Base-by-base conservation (phyloP, 2,888 invertebrate genomes). In the Graphium colonna region DNA sequence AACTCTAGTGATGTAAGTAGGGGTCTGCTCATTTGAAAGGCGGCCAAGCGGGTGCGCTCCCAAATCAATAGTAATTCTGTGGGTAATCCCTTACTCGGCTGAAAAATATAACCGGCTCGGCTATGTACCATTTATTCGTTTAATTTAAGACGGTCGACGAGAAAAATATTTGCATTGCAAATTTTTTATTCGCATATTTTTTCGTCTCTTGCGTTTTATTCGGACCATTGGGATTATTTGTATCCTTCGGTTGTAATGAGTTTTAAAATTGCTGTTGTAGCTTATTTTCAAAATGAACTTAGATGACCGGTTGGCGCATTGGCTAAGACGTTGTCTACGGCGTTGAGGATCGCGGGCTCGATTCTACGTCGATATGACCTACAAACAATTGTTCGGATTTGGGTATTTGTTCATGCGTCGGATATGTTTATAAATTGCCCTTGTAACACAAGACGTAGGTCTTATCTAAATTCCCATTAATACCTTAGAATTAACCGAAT, bases 11-110 rank as follows among this genome's bases (percentile, higher is more conserved):
- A 46, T n/a, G 61, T 75, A 64, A 47, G 51, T 56, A 60, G 63
- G 62, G 79, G 79, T 64, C 77, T 79, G 82, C 80, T 88, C 87
- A 88, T 88, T 87, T 86, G 79, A 79, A 82, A 86, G 77, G 80
- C 87, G 83, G 81, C 72, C 84, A 82, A 82, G 80, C 83, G 64
- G 77, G 69, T 71, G 69, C 73, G 77, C 69, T 71, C 79, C 83
- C 82, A 75, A 89, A 89, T 89, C 88, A 89, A 89, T 89, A 89
- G 84, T 89, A 86, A 89, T 87, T 84, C 84, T 75, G 79, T 73
- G 79, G 79, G 79, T 82, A 86, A 87, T 86, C 82, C 79, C 69
- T 71, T 60, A 70, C 68, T 72, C 71, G 73, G 65, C 71, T 73
- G 75, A 87, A 87, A 87, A 87, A 83, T 84, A 82, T 76, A 70